Evolutionary conservation across 2,113 vertebrate species (phyloP), one percentile per base, ranked within the genome.

Genomic region (Nerophis ophidion): DNA sequence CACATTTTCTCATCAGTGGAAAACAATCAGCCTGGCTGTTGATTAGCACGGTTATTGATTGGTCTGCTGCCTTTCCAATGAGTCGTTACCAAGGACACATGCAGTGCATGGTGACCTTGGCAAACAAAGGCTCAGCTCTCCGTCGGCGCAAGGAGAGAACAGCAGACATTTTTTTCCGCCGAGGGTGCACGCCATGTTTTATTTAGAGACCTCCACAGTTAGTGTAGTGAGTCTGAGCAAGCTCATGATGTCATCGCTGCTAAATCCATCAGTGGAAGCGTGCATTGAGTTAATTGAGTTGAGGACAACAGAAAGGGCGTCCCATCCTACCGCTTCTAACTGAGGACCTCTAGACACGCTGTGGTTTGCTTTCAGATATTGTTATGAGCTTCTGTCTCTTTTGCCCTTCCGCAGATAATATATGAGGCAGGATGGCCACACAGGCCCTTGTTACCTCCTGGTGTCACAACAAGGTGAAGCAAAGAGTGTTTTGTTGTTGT

Each of bases 191-290:
- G 53, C 35, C 50, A 51, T 8, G 48, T 68, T 69, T 70, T 67
- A 50, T 61, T 75, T 59, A 52, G 48, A 61, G 70, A 52, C 56
- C 57, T 53, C 50, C 63, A 62, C 44, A 46, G 62, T 63, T 58
- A 67, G 51, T 8, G 1, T 5, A 9, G 33, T 35, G 33, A 26
- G 10, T 26, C 48, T 53, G 7, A 40, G 53, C 36, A 3, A 54
- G 66, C 72, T 66, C 77, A 87, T 90, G 88, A 90, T 77, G 86
- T 91, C 88, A 89, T 87, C 74, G 84, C 87, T 84, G 81, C 80
- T 90, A 88, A 89, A 90, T 90, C 87, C 87, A 57, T 79, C 80
- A 80, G 69, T 70, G 70, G 12, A 68, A 64, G 84, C 74, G 74
- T 80, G 76, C 83, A 69, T 74, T 56, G 80, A 84, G 78, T 76